Conservation (phyloP, 2,888 invertebrate species). For the Leucophenga maculata region DNA sequence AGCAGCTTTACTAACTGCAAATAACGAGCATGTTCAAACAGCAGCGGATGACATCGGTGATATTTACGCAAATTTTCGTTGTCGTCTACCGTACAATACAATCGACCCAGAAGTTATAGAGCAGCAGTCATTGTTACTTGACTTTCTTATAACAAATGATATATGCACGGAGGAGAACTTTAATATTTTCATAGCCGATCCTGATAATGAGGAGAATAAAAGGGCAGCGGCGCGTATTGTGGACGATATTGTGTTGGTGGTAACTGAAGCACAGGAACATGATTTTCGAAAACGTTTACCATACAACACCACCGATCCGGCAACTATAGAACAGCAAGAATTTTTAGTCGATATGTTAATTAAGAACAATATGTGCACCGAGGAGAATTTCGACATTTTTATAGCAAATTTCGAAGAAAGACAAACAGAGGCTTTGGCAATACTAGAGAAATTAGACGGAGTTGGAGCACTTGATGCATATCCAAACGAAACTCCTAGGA, state of each 20-base stretch:
- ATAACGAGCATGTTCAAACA: constrained; percentile 31
- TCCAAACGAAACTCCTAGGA: neutral
- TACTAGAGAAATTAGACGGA: constrained; percentile 27
- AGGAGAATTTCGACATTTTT: constrained; percentile 69
- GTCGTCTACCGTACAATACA: constrained; percentile 67
- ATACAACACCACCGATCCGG: constrained; percentile 66
- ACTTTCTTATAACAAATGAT: constrained; percentile 68
- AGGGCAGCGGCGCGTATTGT: constrained; percentile 67
- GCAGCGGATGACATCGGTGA: constrained; percentile 32
- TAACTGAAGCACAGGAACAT: constrained; percentile 46
- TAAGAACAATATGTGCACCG: constrained; percentile 68
- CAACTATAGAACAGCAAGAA: constrained; percentile 66
- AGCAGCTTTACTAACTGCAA: neutral
- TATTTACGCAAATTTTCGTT: constrained; percentile 55
- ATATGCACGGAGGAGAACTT: constrained; percentile 71
- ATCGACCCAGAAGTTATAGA: constrained; percentile 64
- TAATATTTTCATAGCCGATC: constrained; percentile 69
- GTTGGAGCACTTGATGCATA: neutral
- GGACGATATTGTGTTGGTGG: constrained; percentile 61
- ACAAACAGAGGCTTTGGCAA: constrained; percentile 50
- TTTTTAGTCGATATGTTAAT: constrained; percentile 68
- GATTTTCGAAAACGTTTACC: constrained; percentile 65
- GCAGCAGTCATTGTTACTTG: constrained; percentile 66
- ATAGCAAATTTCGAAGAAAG: constrained; percentile 57
- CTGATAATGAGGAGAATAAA: constrained; percentile 63